Evolutionary conservation across 2,797 vertebrate genomes (phyloP), one percentile per base, ranked within the genome.

Genomic region (Macroramphosus scolopax): DNA sequence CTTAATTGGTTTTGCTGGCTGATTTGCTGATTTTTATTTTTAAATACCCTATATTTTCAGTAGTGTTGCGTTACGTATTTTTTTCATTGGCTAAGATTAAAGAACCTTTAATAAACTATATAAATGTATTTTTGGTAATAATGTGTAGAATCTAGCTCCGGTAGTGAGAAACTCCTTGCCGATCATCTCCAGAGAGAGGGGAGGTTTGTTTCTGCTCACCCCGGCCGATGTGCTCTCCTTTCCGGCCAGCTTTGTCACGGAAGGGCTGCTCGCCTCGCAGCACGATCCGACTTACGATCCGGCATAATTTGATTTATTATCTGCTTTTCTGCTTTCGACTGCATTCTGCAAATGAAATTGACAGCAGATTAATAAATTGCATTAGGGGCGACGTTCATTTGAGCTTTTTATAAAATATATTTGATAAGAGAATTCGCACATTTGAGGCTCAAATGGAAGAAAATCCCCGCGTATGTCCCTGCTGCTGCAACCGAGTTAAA

Each of bases 171-270:
- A 17, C 12, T 50, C 32, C 1, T 5, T 16, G 39, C 18, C 13
- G 18, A 5, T 32, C 17, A 28, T 35, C 31, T 13, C 16, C 0
- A 33, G n/a, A 43, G 20, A 20, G 2, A 12, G 34, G 25, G 71
- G 47, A 16, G 12, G 9, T 36, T 11, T 42, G 55, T 55, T 29
- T 31, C 8, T 6, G 5, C 43, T 51, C 49, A 4, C 41, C 54
- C 85, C 78, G 64, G 47, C 49, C 31, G 68, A 67, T 54, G 64
- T 17, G 74, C 72, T 34, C 58, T 81, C 78, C 39, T 44, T 32
- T 56, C 55, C 85, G 80, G 85, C 46, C 63, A 63, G 62, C 63
- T 60, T 48, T 17, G 60, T 25, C 68, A 52, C 70, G 58, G 47
- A 73, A n/a, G 53, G 32, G 30, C 72, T 79, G 80, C 78, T 34